phyloP scores from a whole-genome alignment of 2,113 vertebrate genomes.

The Sphaerodactylus townsendi region DNA sequence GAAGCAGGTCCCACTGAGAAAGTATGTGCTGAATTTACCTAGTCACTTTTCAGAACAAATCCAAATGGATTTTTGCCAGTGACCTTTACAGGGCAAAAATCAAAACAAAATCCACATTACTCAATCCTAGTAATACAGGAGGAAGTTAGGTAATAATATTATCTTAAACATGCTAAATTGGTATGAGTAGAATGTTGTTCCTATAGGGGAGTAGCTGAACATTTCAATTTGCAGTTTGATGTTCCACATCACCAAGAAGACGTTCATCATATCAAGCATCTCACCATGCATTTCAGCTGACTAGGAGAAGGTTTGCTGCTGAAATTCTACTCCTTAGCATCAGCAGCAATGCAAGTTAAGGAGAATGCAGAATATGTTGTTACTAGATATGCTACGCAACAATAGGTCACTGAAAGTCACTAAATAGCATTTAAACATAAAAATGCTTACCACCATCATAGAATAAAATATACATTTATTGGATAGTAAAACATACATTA shows the following conservation, averaged over 20 bases:
- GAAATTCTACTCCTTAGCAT: neutral
- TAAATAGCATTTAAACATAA: neutral
- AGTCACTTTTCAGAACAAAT: neutral
- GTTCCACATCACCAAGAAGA: neutral
- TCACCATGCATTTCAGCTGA: neutral
- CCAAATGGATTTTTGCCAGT: rapidly evolving
- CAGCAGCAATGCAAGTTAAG: neutral
- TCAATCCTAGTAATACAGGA: neutral
- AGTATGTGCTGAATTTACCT: neutral
- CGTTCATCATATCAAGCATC: neutral
- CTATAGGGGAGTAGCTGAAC: neutral
- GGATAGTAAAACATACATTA: neutral
- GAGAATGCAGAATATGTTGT: neutral
- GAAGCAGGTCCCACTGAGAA: neutral
- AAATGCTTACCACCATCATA: neutral
- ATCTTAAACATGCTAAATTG: rapidly evolving
- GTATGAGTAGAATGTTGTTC: neutral
- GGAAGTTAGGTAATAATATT: neutral
- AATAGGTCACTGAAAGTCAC: neutral
- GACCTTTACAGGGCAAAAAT: slow-evolving; percentile 4
- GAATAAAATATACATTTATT: neutral
- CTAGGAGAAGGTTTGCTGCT: neutral
- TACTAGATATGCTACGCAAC: neutral
- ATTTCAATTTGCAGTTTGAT: neutral
- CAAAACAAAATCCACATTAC: neutral